A percentile compares a stretch with the other conserved stretches of the same genome.
These are phyloP conservation scores for Emydoidea blandingii DNA, from an alignment of 2,797 vertebrate species.

Conservation along the genomic window DNA sequence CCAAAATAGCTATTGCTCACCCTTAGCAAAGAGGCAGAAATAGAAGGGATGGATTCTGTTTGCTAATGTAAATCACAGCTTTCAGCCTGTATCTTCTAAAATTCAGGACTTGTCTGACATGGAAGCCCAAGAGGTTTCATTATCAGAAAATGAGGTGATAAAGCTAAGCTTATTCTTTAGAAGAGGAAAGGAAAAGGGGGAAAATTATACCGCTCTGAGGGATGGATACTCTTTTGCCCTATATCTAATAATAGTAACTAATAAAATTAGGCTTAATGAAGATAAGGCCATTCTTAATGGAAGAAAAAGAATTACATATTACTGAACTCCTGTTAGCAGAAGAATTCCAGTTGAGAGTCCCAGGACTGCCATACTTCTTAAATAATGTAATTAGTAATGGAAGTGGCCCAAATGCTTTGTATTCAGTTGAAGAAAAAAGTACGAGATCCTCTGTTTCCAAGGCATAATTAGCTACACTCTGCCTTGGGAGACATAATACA, in stretches of 20 bases:
- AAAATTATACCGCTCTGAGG: accelerated
- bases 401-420: not conserved
- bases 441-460: not conserved
- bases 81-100: not conserved
- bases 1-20: not conserved
- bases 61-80: not conserved
- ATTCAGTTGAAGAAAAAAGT: not conserved
- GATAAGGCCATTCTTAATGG: not conserved
- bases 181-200: not conserved
- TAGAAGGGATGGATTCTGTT: accelerated
- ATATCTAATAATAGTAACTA: not conserved
- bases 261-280: not conserved
- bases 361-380: not conserved
- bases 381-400: not conserved
- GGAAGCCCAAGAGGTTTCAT: not conserved
- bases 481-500: not conserved
- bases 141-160: not conserved
- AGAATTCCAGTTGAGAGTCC: not conserved
- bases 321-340: not conserved
- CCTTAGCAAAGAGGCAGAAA: not conserved
- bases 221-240: not conserved
- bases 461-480: not conserved
- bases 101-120: not conserved
- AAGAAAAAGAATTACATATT: not conserved
- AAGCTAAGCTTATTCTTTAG: not conserved